Evolutionary conservation across 2,888 invertebrate species (phyloP).

Genomic region (Brachynemurus nebulosus): DNA sequence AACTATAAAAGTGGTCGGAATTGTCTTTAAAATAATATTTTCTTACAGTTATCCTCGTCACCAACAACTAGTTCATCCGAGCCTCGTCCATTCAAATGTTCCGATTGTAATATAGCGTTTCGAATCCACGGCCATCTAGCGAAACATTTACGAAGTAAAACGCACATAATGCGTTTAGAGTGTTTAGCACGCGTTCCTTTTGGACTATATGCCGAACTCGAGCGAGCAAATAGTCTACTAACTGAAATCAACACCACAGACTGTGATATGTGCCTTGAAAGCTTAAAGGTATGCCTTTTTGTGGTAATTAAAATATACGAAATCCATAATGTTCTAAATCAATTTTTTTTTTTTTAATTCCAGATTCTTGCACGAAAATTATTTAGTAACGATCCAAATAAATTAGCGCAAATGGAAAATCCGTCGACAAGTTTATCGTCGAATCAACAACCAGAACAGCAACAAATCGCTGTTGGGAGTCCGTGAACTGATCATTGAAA

Average conservation of each 20-base stretch:
- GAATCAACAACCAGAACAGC: slow-evolving; percentile 4
- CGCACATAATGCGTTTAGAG: slow-evolving; percentile 89
- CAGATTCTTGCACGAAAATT: slow-evolving; percentile 67
- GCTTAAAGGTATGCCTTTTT: slow-evolving; percentile 46
- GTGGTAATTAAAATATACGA: slow-evolving; percentile 1
- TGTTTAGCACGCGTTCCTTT: slow-evolving; percentile 85
- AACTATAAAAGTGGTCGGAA: no score
- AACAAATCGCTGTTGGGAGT: slow-evolving; percentile 7
- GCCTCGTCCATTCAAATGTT: slow-evolving; percentile 91
- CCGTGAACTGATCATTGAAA: no score
- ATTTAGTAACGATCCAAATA: slow-evolving; percentile 67
- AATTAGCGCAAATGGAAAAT: slow-evolving; percentile 39
- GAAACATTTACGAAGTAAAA: slow-evolving; percentile 90
- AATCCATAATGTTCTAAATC: neutral
- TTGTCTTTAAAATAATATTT: no score
- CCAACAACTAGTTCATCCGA: slow-evolving; percentile 71
- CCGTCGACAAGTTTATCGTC: slow-evolving; percentile 12
- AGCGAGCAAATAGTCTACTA: slow-evolving; percentile 75
- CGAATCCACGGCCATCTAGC: slow-evolving; percentile 93
- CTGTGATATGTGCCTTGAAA: slow-evolving; percentile 86
- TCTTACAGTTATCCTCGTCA: slow-evolving; percentile 28
- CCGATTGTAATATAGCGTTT: slow-evolving; percentile 91
- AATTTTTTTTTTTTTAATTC: slow-evolving; percentile 20
- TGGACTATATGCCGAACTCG: slow-evolving; percentile 89
- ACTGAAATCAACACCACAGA: slow-evolving; percentile 94